Evolutionary conservation across 2,113 vertebrate species (phyloP), one percentile per base, ranked within the genome.

Genomic region (Sander lucioperca): DNA sequence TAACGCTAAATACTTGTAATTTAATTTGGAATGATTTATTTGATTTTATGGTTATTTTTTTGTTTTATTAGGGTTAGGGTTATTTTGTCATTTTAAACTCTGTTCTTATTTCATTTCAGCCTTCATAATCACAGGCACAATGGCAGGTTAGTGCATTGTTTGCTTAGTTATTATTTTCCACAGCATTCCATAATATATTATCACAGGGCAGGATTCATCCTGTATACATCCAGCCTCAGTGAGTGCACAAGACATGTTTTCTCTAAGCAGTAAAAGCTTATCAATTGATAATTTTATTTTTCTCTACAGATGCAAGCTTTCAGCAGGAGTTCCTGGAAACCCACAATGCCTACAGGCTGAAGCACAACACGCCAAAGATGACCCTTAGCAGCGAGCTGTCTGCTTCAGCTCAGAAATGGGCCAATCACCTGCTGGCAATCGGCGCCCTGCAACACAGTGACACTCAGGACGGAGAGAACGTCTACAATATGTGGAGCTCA

Each of bases 331-430:
- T 94, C 68, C 79, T 95, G 82, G 81, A 87, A 0, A 45, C 84
- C 9, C 95, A 96, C 85, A 96, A 96, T 6, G 10, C 45, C 15
- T 93, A 91, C 82, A 90, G 95, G 9, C 57, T 39, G 0, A 67
- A 61, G 25, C 95, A 96, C 53, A 18, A 45, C 0, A 51, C 87
- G 0, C 71, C 77, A 0, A 48, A 80, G 0, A 68, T 96, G 68
- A 88, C 23, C 1, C 25, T 92, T 0, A 93, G 50, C 50, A 27
- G 6, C 0, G 90, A 93, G 8, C 43, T 96, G 66, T 84, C 50
- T 5, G n/a, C 43, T 0, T 13, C 74, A 0, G 92, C 93, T 33
- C 95, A 95, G 87, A 73, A 77, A 14, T 96, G 95, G 95, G 95
- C 95, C 0, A 61, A 95, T 6, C 57, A 91, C 58, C 43, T 95